These are phyloP conservation scores for Eublepharis macularius DNA, from an alignment of 2,113 vertebrate genomes.

Conservation along the genomic window DNA sequence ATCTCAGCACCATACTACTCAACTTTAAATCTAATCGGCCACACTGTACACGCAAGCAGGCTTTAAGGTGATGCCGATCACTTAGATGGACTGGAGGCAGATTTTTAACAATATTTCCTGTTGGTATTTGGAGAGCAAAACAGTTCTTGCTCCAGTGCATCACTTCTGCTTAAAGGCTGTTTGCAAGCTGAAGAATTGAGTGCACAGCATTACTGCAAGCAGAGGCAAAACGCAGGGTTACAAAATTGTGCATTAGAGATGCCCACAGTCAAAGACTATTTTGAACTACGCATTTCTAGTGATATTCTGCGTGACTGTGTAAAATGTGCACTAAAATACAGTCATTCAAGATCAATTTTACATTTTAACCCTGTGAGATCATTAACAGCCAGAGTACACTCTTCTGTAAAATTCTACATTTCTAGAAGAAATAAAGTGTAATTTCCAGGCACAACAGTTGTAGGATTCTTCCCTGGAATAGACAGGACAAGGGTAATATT, in stretches of 20 bases:
- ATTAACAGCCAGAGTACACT: conserved; percentile 48
- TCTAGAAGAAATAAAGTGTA: neutral
- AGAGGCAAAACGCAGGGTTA: conserved; percentile 76
- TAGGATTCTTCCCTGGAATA: neutral
- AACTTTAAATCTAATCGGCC: conserved; percentile 64
- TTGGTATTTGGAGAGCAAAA: conserved; percentile 38
- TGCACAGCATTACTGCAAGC: conserved; percentile 67
- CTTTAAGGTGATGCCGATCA: conserved; percentile 73
- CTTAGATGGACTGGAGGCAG: conserved; percentile 35
- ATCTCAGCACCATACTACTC: conserved; percentile 44
- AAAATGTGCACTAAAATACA: conserved; percentile 68
- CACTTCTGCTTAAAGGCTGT: conserved; percentile 72
- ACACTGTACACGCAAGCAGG: conserved; percentile 69
- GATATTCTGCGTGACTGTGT: conserved; percentile 49
- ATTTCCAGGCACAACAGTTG: neutral
- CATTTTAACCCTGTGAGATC: conserved; percentile 7
- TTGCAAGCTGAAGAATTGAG: conserved; percentile 73
- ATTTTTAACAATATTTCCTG: conserved; percentile 39
- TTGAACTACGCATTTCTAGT: conserved; percentile 37
- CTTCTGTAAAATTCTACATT: conserved; percentile 1
- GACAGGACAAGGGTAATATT: neutral
- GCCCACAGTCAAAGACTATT: conserved; percentile 80
- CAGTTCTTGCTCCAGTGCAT: conserved; percentile 66
- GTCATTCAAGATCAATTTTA: conserved; percentile 41
- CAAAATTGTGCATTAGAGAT: conserved; percentile 75